Conservation (phyloP, 2,113 vertebrate species). For the Bubo blakistoni region DNA sequence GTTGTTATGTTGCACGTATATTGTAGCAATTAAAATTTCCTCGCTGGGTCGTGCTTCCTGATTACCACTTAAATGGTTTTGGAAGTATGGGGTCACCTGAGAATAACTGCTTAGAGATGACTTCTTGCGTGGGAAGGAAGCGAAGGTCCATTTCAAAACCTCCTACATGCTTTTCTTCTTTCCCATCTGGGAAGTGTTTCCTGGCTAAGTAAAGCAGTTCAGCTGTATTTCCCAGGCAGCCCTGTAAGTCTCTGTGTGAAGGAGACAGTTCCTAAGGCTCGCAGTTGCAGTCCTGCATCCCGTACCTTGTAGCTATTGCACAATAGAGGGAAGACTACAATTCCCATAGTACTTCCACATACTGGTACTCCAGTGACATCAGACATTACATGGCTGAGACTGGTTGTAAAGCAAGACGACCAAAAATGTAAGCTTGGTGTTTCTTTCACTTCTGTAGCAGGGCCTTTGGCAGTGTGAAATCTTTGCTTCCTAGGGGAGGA, state of each 20-base stretch:
- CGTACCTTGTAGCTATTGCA: not conserved
- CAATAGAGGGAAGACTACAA: conserved; percentile 11
- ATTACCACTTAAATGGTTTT: not conserved
- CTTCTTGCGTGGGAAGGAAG: not conserved
- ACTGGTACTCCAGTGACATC: conserved; percentile 49
- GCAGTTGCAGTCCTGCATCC: not conserved
- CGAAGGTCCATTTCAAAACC: not conserved
- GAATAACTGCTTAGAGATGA: not conserved
- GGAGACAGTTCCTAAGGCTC: not conserved
- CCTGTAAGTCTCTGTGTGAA: fast-evolving
- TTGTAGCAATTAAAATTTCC: not conserved
- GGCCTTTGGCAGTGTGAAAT: not conserved
- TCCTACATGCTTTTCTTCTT: fast-evolving
- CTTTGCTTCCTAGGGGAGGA: not conserved
- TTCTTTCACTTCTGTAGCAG: not conserved
- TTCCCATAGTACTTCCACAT: conserved; percentile 46
- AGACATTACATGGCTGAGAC: not conserved
- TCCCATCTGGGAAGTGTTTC: not conserved
- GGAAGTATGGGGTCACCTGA: not conserved
- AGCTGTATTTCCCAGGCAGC: not conserved
- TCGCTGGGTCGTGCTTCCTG: not conserved
- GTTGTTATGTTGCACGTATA: fast-evolving
- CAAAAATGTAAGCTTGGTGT: not conserved
- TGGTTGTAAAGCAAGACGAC: not conserved
- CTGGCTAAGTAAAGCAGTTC: fast-evolving